A percentile compares a stretch with the other conserved stretches of the same genome.
These are phyloP conservation scores for Gila robusta DNA, from an alignment of 2,797 vertebrate species.

Conservation along the genomic window DNA sequence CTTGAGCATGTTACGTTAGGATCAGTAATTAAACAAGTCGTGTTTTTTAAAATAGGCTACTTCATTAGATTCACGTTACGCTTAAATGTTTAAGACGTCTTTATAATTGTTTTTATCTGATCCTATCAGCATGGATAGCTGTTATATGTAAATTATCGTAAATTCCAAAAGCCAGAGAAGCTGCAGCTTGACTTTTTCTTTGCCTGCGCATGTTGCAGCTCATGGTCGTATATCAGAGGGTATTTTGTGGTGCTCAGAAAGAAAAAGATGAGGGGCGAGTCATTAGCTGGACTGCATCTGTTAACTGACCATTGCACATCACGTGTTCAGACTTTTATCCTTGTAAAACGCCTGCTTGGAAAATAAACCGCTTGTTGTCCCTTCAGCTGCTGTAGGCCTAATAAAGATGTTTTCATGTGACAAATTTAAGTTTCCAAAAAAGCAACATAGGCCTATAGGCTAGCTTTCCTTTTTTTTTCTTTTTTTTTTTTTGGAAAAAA, in stretches of 20 bases:
- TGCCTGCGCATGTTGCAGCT: not conserved
- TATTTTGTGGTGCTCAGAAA: slow-evolving; percentile 32
- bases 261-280: slow-evolving; percentile 7
- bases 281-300: slow-evolving; percentile 40
- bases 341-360: not conserved
- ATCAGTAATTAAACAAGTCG: not conserved
- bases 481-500: not conserved
- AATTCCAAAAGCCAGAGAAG: not conserved
- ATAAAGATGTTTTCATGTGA: not conserved
- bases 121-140: no score
- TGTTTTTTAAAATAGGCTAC: not conserved
- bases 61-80: not conserved
- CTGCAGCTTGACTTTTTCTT: not conserved
- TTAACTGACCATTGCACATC: slow-evolving; percentile 31
- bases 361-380: not conserved
- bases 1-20: not conserved
- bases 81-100: not conserved
- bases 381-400: not conserved
- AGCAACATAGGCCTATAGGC: not conserved
- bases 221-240: slow-evolving; percentile 23
- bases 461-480: not conserved
- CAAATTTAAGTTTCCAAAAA: not conserved
- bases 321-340: slow-evolving; percentile 17
- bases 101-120: not conserved
- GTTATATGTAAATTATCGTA: not conserved